Base-by-base conservation (phyloP, 1,140 invertebrate genomes). In the Saccostrea glomerata region DNA sequence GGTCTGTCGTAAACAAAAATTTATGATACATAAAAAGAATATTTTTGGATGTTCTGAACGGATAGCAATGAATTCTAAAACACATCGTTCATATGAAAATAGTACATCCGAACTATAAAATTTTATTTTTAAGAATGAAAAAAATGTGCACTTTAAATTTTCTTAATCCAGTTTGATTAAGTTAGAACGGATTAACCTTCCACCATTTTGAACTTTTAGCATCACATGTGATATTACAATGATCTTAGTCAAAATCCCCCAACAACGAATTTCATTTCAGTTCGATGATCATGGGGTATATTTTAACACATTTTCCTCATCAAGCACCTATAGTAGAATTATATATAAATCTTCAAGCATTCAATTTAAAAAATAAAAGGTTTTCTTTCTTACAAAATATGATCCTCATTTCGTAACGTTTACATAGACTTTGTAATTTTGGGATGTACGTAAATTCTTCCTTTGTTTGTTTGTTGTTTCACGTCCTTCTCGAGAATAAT, bases 51-150 rank as follows among this genome's bases (percentile, higher is more conserved):
- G 13, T 60, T 77, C 70, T 11, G 70, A 15, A 30, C 23, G 7
- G 11, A 77, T 15, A 77, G 25, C 60, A 23, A 11, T 30, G 25
- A 30, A 63, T n/a, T 63, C 17, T 63, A 20, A 60, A 60, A n/a
- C 58, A 63, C 58, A 63, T 63, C 7, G 2, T 6, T 63, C 58
- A 20, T n/a, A 63, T 1, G 0, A 77, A 77, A 25, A 77, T 20
- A 77, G 70, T 77, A 77, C 70, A 77, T 30, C 5, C 30, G 70
- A 23, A 77, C 70, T 77, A 25, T 36, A 77, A 15, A 77, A 36
- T 12, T 15, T 47, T 7, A 47, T 47, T 47, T 47, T 47, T 47
- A 47, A 47, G 47, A 77, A 36, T 25, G 23, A 30, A 15, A 7
- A 30, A 36, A 36, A 15, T 36, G 30, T 77, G 70, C 11, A 77